phyloP scores from a whole-genome alignment of 2,113 vertebrate species.

The Rousettus leschenaultii region DNA sequence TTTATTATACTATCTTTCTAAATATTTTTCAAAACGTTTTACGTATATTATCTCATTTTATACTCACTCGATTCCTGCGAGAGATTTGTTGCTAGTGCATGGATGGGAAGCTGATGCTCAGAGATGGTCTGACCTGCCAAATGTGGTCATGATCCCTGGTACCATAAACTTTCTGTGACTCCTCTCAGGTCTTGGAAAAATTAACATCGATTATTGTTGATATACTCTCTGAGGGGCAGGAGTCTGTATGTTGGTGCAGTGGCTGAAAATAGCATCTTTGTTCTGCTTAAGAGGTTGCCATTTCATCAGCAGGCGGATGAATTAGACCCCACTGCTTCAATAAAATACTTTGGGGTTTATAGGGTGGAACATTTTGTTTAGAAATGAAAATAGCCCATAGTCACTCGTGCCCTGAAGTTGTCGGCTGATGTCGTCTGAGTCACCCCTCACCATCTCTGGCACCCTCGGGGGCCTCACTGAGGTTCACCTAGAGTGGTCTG shows the following conservation, averaged over 20 bases:
- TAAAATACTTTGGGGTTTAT: conserved; percentile 56
- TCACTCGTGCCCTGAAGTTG: conserved; percentile 24
- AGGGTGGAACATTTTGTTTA: conserved; percentile 64
- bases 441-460: conserved; percentile 50
- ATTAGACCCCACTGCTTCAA: conserved; percentile 38
- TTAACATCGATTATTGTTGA: not conserved
- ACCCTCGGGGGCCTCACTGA: conserved; percentile 15
- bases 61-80: not conserved
- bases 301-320: not conserved
- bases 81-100: not conserved
- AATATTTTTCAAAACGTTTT: conserved; percentile 4
- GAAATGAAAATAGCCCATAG: conserved; percentile 56
- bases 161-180: not conserved
- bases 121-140: not conserved
- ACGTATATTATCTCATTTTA: not conserved
- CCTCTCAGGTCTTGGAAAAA: not conserved
- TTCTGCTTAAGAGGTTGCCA: not conserved
- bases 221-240: not conserved
- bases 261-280: conserved; percentile 21
- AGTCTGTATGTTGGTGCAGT: not conserved
- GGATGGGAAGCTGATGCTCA: not conserved
- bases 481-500: conserved; percentile 53
- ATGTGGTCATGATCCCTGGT: not conserved
- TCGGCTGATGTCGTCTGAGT: conserved; percentile 56
- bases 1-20: not conserved